A percentile compares a stretch with the other conserved stretches of the same genome.
These are phyloP conservation scores for Megalurothrips usitatus DNA, from an alignment of 2,888 invertebrate genomes.

Conservation along the genomic window DNA sequence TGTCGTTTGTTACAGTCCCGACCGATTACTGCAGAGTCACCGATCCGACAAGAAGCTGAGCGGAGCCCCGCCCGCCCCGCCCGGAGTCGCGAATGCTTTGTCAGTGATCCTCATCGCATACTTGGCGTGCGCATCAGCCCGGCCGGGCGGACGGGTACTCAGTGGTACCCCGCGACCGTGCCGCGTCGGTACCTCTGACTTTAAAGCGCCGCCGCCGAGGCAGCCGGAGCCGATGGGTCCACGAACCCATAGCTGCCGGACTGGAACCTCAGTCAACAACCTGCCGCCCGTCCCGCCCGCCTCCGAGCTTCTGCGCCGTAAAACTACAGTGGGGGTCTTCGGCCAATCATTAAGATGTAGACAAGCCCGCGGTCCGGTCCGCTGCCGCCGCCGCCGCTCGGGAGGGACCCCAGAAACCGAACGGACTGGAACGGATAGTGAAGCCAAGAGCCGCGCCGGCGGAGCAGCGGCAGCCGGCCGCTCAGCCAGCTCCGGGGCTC, in stretches of 20 bases:
- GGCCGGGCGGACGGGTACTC: too few relatives aligned
- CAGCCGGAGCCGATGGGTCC: neutral
- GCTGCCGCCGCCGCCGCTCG: neutral
- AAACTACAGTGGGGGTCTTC: too few relatives aligned
- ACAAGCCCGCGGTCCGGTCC: neutral
- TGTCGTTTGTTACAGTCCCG: too few relatives aligned
- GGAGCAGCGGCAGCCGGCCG: neutral
- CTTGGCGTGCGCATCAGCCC: too few relatives aligned
- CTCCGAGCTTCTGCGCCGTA: conserved; percentile 33
- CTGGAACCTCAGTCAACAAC: conserved; percentile 27
- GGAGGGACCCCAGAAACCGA: neutral
- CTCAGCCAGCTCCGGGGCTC: neutral
- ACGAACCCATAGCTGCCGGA: conserved; percentile 5
- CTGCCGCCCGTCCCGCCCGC: conserved; percentile 32
- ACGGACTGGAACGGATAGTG: neutral
- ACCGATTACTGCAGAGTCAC: too few relatives aligned
- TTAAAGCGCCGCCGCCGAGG: neutral
- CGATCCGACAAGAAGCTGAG: too few relatives aligned
- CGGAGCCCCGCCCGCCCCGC: too few relatives aligned
- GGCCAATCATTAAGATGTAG: conserved; percentile 18
- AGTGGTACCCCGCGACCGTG: too few relatives aligned
- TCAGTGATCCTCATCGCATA: too few relatives aligned
- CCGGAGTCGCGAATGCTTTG: too few relatives aligned
- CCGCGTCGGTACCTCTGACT: too few relatives aligned
- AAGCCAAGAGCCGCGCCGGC: neutral